Base-by-base conservation (phyloP, 2,888 invertebrate genomes). In the Strigamia maritima region DNA sequence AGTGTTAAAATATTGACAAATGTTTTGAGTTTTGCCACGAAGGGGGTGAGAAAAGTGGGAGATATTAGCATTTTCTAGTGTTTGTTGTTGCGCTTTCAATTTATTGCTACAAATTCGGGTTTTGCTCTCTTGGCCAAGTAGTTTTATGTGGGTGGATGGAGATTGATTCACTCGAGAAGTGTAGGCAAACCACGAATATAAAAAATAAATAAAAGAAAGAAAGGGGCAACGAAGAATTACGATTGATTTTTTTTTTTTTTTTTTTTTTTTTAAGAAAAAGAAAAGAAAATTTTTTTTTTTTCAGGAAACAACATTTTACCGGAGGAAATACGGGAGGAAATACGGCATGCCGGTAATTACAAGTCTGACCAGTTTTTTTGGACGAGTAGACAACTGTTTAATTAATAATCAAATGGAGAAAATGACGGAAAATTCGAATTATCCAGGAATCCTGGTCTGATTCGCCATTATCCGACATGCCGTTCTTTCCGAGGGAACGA, bases 121-220 rank as follows among this genome's bases (percentile, higher is more conserved):
- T n/a, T 65, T 65, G 22, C 60, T 24, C 60, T 65, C 24, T 65
- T 65, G 22, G 60, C 60, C 60, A 65, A 65, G 60, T 65, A 65
- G 60, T 65, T 65, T 65, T 65, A 24, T 65, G 60, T 65, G 60
- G 60, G 22, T 65, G 60, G 60, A 65, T 65, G 60, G 60, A 65
- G 60, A 65, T 65, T 65, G 60, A 65, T 65, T 65, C 60, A 65
- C 60, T 65, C 8, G 60, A 65, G 22, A 65, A 65, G 60, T 24
- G 60, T 24, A 10, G 60, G 60, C 6, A 19, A 54, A 54, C 8
- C 24, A 19, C 60, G n/a, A n/a, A 19, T 16, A 65, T 24, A n/a
- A 22, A 22, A 19, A 22, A 22, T 22, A 22, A 10, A 65, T 24
- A 65, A 65, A 65, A 65, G 7, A 24, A 65, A 24, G 24, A 12